Conservation (phyloP, 2,113 vertebrate species). For the Zosterops hypoxanthus region DNA sequence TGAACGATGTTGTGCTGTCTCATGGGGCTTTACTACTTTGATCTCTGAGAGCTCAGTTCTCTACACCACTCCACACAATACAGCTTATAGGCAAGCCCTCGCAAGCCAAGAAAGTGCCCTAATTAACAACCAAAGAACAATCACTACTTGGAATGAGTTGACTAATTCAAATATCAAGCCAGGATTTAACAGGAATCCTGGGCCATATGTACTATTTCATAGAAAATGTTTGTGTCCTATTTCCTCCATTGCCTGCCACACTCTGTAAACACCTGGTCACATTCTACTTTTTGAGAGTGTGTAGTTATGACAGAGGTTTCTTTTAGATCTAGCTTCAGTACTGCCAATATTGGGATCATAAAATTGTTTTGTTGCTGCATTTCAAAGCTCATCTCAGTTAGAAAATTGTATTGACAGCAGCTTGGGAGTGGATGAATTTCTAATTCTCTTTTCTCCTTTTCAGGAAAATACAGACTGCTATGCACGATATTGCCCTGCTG, state of each 20-base stretch:
- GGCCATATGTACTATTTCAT: not conserved
- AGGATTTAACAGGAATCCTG: not conserved
- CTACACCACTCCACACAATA: not conserved
- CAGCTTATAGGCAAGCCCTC: not conserved
- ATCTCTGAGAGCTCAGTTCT: conserved; percentile 14
- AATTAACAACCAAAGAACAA: not conserved
- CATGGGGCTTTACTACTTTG: not conserved
- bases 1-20: not conserved
- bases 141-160: not conserved
- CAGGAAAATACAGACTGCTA: not conserved
- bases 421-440: not conserved
- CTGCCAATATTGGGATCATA: not conserved
- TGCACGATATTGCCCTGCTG: not conserved
- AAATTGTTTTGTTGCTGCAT: not conserved
- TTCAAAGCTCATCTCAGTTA: not conserved
- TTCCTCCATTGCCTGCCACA: not conserved
- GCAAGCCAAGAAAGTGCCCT: not conserved
- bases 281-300: not conserved
- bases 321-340: not conserved
- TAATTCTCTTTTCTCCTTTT: not conserved
- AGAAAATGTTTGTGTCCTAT: not conserved
- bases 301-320: not conserved
- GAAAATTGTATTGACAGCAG: not conserved
- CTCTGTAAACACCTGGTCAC: not conserved
- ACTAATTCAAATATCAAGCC: not conserved